Conservation (phyloP, 2,113 vertebrate genomes). For the Tachycineta bicolor region DNA sequence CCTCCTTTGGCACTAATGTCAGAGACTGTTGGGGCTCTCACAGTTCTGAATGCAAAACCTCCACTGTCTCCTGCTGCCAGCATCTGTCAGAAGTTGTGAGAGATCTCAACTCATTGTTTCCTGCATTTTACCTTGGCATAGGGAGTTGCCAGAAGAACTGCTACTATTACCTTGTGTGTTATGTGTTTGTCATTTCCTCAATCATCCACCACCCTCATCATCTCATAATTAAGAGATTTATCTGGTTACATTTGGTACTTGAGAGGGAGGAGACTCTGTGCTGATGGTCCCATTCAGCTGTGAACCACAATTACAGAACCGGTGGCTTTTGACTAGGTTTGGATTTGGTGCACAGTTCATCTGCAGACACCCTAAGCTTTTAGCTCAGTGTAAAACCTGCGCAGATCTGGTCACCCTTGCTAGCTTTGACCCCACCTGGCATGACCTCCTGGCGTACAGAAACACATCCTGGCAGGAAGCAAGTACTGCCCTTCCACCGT, state of each 20-base stretch:
- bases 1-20: neutral
- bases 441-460: fast-evolving
- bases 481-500: fast-evolving
- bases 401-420: fast-evolving
- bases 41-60: neutral
- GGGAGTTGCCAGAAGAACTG: neutral
- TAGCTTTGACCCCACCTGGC: neutral
- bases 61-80: neutral
- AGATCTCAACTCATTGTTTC: neutral
- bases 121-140: neutral
- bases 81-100: neutral
- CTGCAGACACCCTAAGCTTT: neutral
- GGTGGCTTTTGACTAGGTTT: fast-evolving
- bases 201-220: neutral
- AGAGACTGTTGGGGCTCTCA: neutral
- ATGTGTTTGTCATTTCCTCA: neutral
- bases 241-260: neutral
- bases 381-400: neutral
- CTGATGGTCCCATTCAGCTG: neutral
- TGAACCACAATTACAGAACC: neutral
- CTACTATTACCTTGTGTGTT: neutral
- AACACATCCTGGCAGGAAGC: neutral
- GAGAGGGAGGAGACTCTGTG: neutral
- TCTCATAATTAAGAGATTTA: neutral
- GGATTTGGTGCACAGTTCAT: neutral